A percentile compares a stretch with the other conserved stretches of the same genome.
phyloP scores from a whole-genome alignment of 1,140 invertebrate genomes.

The Drosophila athabasca region DNA sequence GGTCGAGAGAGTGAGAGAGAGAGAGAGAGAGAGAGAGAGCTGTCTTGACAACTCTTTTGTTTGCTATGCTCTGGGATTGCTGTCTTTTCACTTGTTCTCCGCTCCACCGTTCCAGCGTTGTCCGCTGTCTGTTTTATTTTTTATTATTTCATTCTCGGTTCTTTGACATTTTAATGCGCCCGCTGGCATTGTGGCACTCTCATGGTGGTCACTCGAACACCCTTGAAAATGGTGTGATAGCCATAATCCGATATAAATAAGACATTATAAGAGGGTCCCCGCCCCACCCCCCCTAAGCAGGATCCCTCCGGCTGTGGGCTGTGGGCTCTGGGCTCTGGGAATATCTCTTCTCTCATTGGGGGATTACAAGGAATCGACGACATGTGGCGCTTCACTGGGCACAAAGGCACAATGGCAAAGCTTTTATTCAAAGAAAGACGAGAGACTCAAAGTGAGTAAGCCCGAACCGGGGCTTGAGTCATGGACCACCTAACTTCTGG shows the following conservation, averaged over 20 bases:
- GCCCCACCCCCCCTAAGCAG: slow-evolving; percentile 19
- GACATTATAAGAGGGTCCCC: slow-evolving; percentile 70
- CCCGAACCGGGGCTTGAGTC: slow-evolving; percentile 25
- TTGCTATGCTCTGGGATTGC: slow-evolving; percentile 17
- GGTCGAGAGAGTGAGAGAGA: neutral
- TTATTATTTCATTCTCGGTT: slow-evolving; percentile 58
- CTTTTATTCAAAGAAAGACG: slow-evolving; percentile 25
- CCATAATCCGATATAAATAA: slow-evolving; percentile 80
- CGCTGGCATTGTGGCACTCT: slow-evolving; percentile 72
- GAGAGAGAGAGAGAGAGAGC: no score
- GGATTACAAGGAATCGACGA: slow-evolving; percentile 77
- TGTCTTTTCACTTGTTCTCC: slow-evolving; percentile 38
- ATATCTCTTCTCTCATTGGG: slow-evolving; percentile 18
- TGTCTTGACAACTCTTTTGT: slow-evolving; percentile 47
- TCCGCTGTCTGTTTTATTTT: slow-evolving; percentile 57
- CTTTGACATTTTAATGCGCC: slow-evolving; percentile 78
- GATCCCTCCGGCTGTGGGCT: slow-evolving; percentile 2
- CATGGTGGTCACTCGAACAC: slow-evolving; percentile 60
- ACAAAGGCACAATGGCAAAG: slow-evolving; percentile 24
- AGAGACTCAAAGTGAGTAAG: slow-evolving; percentile 28
- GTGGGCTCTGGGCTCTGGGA: slow-evolving; percentile 11
- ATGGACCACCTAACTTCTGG: slow-evolving; percentile 50
- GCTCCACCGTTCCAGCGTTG: neutral
- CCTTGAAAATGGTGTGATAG: slow-evolving; percentile 72
- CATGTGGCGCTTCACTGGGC: slow-evolving; percentile 60